Conservation (phyloP, 2,113 vertebrate species). For the Tenebrosternarchus preto region DNA sequence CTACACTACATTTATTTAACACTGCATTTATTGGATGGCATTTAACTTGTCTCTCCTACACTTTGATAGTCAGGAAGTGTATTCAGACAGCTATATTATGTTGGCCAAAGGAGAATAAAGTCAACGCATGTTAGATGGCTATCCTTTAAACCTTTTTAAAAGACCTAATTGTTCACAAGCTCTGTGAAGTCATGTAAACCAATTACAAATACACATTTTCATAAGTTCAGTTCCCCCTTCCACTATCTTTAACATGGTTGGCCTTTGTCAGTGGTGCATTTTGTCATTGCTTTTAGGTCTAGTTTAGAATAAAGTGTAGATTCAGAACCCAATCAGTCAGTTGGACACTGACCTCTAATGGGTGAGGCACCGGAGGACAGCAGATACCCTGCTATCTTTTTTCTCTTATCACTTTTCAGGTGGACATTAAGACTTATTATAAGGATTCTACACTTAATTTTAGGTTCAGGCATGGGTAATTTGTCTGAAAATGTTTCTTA, state of each 20-base stretch:
- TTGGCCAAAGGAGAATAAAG: conserved; percentile 57
- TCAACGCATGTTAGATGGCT: conserved; percentile 56
- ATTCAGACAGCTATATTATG: conserved; percentile 59
- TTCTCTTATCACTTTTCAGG: no score
- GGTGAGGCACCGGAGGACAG: conserved; percentile 64
- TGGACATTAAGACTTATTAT: not conserved
- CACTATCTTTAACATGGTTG: conserved; percentile 52
- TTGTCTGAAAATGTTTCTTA: no score
- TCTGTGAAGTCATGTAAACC: conserved; percentile 55
- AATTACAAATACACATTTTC: conserved; percentile 57
- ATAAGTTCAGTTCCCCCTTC: conserved; percentile 53
- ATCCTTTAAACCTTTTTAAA: conserved; percentile 42
- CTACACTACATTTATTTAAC: conserved; percentile 37
- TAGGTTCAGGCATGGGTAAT: not conserved
- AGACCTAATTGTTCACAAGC: conserved; percentile 54
- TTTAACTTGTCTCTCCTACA: conserved; percentile 41
- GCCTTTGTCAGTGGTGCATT: conserved; percentile 60
- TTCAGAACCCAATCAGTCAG: conserved; percentile 74
- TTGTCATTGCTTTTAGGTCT: conserved; percentile 62
- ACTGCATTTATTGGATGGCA: conserved; percentile 38
- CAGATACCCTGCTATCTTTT: not conserved
- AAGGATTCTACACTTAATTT: not conserved
- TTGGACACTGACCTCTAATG: conserved; percentile 70
- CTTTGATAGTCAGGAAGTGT: conserved; percentile 58
- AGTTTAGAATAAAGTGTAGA: conserved; percentile 67